phyloP scores from a whole-genome alignment of 2,888 invertebrate species.

The Drosophila anomelani region DNA sequence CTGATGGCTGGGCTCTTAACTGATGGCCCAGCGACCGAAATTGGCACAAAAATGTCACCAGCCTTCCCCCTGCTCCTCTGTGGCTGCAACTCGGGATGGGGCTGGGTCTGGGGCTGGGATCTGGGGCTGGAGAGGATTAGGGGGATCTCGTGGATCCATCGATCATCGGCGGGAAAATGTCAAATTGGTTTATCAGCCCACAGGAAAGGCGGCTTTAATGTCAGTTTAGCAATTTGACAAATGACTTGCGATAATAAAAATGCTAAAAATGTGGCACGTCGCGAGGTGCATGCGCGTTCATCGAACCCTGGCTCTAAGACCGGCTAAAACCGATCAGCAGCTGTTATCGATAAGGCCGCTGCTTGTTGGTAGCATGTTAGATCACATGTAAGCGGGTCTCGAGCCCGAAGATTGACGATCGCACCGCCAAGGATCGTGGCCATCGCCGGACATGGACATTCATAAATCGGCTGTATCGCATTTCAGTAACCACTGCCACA shows the following conservation, averaged over 20 bases:
- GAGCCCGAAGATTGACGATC: constrained; percentile 46
- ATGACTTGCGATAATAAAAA: constrained; percentile 68
- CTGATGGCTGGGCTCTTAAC: constrained; percentile 62
- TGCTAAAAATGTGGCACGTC: constrained; percentile 41
- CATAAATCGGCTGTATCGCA: constrained; percentile 69
- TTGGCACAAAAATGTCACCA: constrained; percentile 78
- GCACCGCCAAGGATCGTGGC: constrained; percentile 39
- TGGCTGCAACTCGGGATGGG: constrained; percentile 1
- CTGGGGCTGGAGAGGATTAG: constrained; percentile 1
- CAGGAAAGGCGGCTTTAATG: constrained; percentile 70
- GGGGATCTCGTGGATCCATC: constrained; percentile 56
- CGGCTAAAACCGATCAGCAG: constrained; percentile 19
- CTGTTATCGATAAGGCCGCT: constrained; percentile 68
- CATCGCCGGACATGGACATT: constrained; percentile 65
- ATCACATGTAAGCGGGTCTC: constrained; percentile 63
- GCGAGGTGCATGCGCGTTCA: constrained; percentile 40
- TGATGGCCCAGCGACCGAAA: constrained; percentile 80
- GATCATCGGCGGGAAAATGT: constrained; percentile 73
- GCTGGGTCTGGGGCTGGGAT: neutral
- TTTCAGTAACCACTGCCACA: constrained; percentile 74
- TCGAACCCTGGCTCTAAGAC: constrained; percentile 39
- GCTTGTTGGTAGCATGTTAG: constrained; percentile 63
- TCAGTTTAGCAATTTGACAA: constrained; percentile 79
- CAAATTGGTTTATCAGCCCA: constrained; percentile 74
- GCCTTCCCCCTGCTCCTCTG: constrained; percentile 46